phyloP scores from a whole-genome alignment of 1,140 invertebrate species.

The Muscidifurax raptorellus region DNA sequence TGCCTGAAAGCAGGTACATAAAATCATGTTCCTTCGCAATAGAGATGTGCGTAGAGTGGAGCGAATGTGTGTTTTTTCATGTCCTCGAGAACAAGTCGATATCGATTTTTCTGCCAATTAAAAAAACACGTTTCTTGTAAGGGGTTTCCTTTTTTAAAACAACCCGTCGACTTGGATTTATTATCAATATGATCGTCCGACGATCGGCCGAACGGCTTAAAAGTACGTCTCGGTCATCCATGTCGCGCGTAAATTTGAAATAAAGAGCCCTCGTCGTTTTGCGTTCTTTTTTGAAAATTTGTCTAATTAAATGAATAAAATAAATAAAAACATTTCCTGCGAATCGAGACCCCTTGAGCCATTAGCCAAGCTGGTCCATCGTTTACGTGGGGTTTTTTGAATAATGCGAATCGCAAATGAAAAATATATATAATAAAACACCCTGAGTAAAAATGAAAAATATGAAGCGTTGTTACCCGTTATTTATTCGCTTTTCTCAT shows the following conservation, averaged over 20 bases:
- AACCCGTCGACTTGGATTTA: slow-evolving; percentile 57
- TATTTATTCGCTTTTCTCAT: slow-evolving; percentile 33
- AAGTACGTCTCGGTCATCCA: not conserved
- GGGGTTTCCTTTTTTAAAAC: slow-evolving; percentile 59
- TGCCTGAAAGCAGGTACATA: slow-evolving; percentile 32
- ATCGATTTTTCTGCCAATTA: slow-evolving; percentile 63
- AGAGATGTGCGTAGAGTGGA: slow-evolving; percentile 10
- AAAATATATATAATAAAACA: slow-evolving; percentile 38
- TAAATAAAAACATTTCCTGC: not conserved
- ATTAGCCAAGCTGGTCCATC: not conserved
- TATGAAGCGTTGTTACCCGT: slow-evolving; percentile 35
- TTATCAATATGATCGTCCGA: not conserved
- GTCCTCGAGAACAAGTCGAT: slow-evolving; percentile 59
- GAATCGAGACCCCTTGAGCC: not conserved
- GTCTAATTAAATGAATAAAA: slow-evolving; percentile 13
- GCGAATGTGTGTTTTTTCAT: slow-evolving; percentile 49
- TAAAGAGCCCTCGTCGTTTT: slow-evolving; percentile 28
- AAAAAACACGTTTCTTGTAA: slow-evolving; percentile 62
- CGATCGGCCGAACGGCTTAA: slow-evolving; percentile 15
- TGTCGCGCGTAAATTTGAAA: not conserved
- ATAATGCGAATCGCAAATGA: slow-evolving; percentile 6
- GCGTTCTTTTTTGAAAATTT: slow-evolving; percentile 28
- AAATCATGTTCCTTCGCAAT: slow-evolving; percentile 48
- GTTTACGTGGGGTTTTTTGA: slow-evolving; percentile 6
- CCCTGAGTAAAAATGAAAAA: slow-evolving; percentile 8